Conservation (phyloP, 2,888 invertebrate genomes). For the Podabrus alpinus region DNA sequence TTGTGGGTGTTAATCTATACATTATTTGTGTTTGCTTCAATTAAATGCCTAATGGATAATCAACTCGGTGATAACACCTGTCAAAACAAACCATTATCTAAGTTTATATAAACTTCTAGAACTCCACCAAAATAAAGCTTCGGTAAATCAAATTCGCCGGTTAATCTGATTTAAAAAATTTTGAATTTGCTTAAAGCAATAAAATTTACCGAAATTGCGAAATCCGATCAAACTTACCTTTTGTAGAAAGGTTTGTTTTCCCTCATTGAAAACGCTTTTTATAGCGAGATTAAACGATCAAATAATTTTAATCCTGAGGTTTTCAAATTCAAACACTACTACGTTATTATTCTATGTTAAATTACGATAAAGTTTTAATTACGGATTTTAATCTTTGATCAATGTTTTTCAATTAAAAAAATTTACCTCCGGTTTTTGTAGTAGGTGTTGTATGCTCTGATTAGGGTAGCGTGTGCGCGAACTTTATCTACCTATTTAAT, state of each 20-base stretch:
- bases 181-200: neutral
- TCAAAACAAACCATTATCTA: neutral
- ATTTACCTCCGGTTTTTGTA: neutral
- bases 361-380: no score
- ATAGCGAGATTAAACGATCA: neutral
- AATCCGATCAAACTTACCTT: neutral
- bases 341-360: no score
- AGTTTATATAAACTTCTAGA: neutral
- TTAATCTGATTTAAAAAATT: neutral
- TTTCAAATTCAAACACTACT: neutral
- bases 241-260: neutral
- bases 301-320: neutral
- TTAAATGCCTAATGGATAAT: neutral
- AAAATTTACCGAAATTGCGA: neutral
- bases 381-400: no score
- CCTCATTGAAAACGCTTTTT: neutral
- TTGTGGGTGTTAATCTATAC: neutral
- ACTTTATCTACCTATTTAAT: neutral
- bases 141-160: neutral
- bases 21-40: neutral
- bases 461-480: neutral
- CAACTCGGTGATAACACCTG: neutral
- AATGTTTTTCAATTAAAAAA: neutral
- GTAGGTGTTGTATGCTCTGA: neutral
- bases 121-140: neutral